Conservation (phyloP, 92 coral and sea anemone species). For the Zoanthus sociatus region DNA sequence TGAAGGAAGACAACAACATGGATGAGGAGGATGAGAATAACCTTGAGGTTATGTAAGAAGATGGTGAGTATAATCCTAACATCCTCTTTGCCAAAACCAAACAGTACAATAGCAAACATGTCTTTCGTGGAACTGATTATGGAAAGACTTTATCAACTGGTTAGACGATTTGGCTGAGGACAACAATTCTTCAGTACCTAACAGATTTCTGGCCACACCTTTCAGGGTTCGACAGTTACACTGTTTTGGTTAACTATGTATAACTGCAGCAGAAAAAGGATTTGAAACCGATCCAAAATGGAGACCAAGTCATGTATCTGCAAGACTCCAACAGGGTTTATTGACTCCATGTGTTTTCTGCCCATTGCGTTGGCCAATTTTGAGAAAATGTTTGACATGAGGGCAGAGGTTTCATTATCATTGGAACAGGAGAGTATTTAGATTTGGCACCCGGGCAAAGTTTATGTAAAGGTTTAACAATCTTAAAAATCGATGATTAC, state of each 20-base stretch:
- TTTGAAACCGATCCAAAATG: constrained; percentile 31
- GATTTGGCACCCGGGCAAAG: no score
- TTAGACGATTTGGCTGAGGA: constrained; percentile 16
- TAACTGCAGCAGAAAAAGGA: not conserved
- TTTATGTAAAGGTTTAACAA: no score
- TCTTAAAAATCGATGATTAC: no score
- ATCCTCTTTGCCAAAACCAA: not conserved
- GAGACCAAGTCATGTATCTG: not conserved
- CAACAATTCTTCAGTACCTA: not conserved
- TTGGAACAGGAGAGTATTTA: no score
- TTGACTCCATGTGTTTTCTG: no score
- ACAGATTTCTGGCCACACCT: constrained; percentile 30
- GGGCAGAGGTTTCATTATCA: no score
- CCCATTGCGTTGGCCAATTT: no score
- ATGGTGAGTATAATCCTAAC: not conserved
- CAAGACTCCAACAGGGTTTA: no score
- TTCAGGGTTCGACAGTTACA: constrained; percentile 40
- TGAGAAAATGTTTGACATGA: no score
- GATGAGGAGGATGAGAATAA: not conserved
- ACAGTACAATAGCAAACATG: no score
- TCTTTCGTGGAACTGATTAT: not conserved
- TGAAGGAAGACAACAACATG: no score
- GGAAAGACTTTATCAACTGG: not conserved
- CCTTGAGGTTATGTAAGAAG: not conserved
- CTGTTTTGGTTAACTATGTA: not conserved